phyloP scores from a whole-genome alignment of 2,888 invertebrate species.

The Rotaria magnacalcarata region DNA sequence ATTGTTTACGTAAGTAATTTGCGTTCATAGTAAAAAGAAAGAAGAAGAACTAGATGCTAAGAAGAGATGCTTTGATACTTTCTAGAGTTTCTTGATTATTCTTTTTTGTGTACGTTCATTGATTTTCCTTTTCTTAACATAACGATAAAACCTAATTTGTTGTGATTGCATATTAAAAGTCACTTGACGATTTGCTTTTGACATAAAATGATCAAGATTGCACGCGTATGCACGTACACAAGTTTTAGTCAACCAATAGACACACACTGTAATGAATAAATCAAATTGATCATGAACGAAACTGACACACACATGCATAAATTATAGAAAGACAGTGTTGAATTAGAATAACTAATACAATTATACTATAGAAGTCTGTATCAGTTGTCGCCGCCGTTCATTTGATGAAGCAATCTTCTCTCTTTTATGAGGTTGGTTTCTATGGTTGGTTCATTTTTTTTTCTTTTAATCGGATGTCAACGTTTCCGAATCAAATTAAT shows the following conservation, averaged over 20 bases:
- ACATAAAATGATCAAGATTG: background rate
- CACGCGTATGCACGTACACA: background rate
- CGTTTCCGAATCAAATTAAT: background rate
- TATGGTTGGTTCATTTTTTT: conserved; percentile 10
- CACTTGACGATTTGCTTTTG: background rate
- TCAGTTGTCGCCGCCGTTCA: background rate
- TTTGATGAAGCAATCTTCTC: background rate
- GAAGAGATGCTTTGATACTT: background rate
- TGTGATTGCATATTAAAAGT: background rate
- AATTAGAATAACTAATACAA: conserved; percentile 31
- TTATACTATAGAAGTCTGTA: background rate
- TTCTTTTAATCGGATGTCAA: background rate
- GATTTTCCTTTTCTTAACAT: background rate
- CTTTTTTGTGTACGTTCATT: background rate
- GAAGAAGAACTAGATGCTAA: background rate
- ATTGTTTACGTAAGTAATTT: background rate
- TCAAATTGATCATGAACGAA: background rate
- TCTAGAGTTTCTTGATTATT: background rate
- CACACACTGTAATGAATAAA: background rate
- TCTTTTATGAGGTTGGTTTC: background rate
- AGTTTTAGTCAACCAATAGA: background rate
- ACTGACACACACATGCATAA: background rate
- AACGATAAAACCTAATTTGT: background rate
- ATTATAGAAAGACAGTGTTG: background rate
- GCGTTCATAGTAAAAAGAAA: background rate